phyloP scores from a whole-genome alignment of 2,113 vertebrate species.

The Scatophagus argus region DNA sequence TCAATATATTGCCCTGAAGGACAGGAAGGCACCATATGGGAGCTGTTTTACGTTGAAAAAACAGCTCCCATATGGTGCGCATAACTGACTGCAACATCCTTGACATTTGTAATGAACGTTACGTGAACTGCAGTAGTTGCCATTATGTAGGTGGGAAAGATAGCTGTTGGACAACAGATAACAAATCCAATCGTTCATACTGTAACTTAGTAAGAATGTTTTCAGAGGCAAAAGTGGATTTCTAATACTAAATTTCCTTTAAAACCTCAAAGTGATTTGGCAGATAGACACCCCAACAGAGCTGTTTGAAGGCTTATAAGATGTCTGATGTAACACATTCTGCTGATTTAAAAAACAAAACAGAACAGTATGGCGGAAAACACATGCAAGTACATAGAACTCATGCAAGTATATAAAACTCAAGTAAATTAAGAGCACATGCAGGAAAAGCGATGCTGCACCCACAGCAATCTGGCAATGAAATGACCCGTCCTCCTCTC shows the following conservation, averaged over 20 bases:
- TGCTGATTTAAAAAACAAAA: too few species aligned
- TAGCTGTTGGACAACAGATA: constrained; percentile 3
- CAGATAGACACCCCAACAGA: neutral
- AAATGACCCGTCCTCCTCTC: too few species aligned
- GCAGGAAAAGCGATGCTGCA: too few species aligned
- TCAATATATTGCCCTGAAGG: constrained; percentile 1
- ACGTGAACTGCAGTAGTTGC: constrained; percentile 34
- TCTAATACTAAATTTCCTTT: neutral
- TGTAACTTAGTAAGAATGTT: neutral
- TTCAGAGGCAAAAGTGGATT: neutral
- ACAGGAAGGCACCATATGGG: constrained; percentile 34
- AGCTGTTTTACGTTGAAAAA: constrained; percentile 42
- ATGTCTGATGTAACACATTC: neutral
- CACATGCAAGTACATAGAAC: too few species aligned
- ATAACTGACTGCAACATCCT: constrained; percentile 20
- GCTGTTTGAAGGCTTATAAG: neutral
- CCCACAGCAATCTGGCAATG: too few species aligned
- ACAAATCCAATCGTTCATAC: neutral
- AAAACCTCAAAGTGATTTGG: neutral
- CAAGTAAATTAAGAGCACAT: too few species aligned
- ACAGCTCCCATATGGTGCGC: too few species aligned
- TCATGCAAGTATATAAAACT: too few species aligned
- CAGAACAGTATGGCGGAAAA: too few species aligned
- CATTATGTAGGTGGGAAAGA: neutral
- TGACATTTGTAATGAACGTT: constrained; percentile 43